Conservation (phyloP, 2,113 vertebrate genomes). For the Eleginops maclovinus region DNA sequence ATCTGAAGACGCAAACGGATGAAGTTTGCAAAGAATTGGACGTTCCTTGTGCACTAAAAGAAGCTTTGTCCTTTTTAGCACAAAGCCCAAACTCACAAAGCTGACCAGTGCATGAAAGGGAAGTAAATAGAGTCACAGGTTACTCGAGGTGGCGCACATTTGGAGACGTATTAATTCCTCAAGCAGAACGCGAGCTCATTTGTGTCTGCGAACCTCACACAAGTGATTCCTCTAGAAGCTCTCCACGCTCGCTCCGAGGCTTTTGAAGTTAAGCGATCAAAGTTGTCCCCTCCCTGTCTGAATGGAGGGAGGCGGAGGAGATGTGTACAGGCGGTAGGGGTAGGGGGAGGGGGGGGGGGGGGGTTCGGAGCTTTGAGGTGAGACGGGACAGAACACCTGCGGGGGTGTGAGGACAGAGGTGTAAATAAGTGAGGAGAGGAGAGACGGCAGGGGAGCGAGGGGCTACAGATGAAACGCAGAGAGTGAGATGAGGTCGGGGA, state of each 20-base stretch:
- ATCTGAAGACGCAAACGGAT: too few species aligned
- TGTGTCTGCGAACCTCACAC: background rate
- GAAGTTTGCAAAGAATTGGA: too few species aligned
- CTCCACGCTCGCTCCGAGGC: background rate
- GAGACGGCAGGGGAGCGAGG: slow-evolving; percentile 30
- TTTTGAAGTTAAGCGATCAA: slow-evolving; percentile 29
- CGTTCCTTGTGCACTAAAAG: too few species aligned
- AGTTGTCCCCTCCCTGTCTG: background rate
- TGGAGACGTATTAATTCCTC: background rate
- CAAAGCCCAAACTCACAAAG: too few species aligned
- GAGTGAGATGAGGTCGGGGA: slow-evolving; percentile 21
- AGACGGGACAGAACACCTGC: slow-evolving; percentile 34
- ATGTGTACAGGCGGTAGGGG: background rate
- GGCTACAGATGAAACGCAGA: slow-evolving; percentile 53
- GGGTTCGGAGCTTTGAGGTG: slow-evolving; percentile 30
- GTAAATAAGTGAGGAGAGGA: slow-evolving; percentile 65
- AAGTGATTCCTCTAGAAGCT: background rate
- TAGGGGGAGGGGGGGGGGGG: too few species aligned
- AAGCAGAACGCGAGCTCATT: background rate
- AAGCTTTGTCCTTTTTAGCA: too few species aligned
- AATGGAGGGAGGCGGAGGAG: background rate
- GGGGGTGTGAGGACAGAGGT: slow-evolving; percentile 51
- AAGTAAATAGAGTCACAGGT: background rate
- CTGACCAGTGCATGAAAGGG: background rate
- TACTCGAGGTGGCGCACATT: background rate